These are phyloP conservation scores for Saccostrea cuccullata DNA, from an alignment of 1,140 invertebrate species.

Conservation along the genomic window DNA sequence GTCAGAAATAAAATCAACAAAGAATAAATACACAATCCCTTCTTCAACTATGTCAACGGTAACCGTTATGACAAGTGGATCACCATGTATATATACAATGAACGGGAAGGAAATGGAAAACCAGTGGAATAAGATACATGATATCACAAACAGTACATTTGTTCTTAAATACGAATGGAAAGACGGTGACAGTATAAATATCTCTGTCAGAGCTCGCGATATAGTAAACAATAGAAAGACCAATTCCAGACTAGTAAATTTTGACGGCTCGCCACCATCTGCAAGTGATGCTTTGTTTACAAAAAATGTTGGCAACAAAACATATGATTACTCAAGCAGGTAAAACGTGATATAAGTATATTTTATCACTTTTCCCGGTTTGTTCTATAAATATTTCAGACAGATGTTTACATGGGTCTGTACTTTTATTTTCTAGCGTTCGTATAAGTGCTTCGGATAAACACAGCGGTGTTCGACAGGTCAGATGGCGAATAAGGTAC, in stretches of 20 bases:
- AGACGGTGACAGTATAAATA: conserved; percentile 6
- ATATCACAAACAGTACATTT: neutral
- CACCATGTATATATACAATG: neutral
- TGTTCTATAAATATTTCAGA: neutral
- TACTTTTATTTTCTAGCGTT: neutral
- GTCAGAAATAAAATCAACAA: neutral
- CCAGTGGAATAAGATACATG: neutral
- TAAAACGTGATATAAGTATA: neutral
- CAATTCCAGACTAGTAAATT: neutral
- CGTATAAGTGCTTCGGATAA: neutral
- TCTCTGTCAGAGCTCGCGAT: neutral
- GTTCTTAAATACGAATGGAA: neutral
- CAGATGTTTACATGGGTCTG: neutral
- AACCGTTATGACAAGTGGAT: neutral
- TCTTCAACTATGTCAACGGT: neutral
- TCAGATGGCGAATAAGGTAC: neutral
- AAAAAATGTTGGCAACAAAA: conserved; percentile 9
- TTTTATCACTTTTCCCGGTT: neutral
- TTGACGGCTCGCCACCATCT: neutral
- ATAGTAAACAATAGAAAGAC: neutral
- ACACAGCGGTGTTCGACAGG: neutral
- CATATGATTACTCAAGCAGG: neutral
- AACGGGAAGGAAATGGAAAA: neutral
- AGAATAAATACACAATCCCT: neutral
- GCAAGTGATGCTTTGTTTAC: neutral